phyloP scores from a whole-genome alignment of 2,888 invertebrate species.

The Spisula solida region DNA sequence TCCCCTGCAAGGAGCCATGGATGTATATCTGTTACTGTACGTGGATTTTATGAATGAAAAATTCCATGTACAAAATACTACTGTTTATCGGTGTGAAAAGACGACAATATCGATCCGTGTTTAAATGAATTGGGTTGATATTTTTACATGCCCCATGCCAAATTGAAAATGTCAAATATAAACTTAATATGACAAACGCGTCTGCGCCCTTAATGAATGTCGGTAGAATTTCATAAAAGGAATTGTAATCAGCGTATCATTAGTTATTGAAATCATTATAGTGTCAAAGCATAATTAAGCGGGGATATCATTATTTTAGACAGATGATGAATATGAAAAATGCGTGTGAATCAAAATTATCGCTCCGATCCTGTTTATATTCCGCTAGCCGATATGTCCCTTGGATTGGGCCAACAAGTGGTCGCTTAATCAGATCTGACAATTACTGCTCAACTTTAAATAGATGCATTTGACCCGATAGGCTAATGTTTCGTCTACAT shows the following conservation, averaged over 20 bases:
- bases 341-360: constrained; percentile 21
- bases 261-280: constrained; percentile 14
- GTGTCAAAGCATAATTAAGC: constrained; percentile 22
- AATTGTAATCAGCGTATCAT: constrained; percentile 5
- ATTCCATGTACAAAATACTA: constrained; percentile 21
- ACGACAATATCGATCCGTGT: constrained; percentile 12
- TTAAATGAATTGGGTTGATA: background rate
- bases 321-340: constrained; percentile 30
- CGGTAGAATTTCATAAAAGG: constrained; percentile 6
- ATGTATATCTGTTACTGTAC: constrained; percentile 23
- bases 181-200: constrained; percentile 38
- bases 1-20: constrained; percentile 40
- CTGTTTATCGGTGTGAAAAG: constrained; percentile 27
- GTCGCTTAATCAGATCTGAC: background rate
- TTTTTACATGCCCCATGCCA: constrained; percentile 12
- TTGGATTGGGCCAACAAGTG: background rate
- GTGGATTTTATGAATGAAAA: constrained; percentile 47
- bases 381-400: constrained; percentile 32
- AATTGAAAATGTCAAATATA: constrained; percentile 47
- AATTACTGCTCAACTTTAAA: background rate
- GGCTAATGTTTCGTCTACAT: background rate
- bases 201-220: constrained; percentile 25
- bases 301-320: constrained; percentile 32
- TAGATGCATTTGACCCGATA: constrained; percentile 3
- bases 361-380: background rate